Evolutionary conservation across 1,140 invertebrate genomes (phyloP), one percentile per base, ranked within the genome.

Genomic region (Zeugodacus cucurbitae): DNA sequence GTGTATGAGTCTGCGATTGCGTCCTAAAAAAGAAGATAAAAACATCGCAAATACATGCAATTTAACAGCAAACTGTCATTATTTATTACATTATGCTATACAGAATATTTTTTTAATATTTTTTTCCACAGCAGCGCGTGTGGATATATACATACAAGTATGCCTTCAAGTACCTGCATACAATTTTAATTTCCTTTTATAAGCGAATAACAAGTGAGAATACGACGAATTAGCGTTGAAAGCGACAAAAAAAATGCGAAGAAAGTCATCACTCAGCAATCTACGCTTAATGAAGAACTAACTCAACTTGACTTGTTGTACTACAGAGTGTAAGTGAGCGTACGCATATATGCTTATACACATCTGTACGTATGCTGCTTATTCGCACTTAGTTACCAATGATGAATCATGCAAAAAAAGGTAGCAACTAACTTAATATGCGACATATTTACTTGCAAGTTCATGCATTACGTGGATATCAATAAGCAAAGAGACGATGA

Each of bases 181-280:
- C 14, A 48, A 48, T 48, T 48, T 48, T 48, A 48, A 48, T 48
- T 48, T 48, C 48, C 48, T 14, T 48, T 48, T 48, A 48, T 17
- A 48, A 10, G 11, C 48, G 48, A 3, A 54, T 11, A 54, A 2
- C 17, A 54, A 54, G 2, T 20, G 48, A 14, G 11, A 3, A 54
- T 54, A 54, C 14, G 17, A 54, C 14, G 22, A 74, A 74, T 74
- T 74, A 41, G 32, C 6, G 20, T 22, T 74, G 20, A 41, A 74
- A 20, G 34, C 34, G 20, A 3, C 17, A 41, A 74, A 22, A 74
- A 74, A 37, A 70, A 70, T 22, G 41, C 17, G 17, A 41, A 74
- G 34, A 74, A 74, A 74, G 34, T 74, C 67, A 74, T 74, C 67
- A 74, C 67, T 74, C 67, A 74, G 67, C 67, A 74, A 74, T 74